Base-by-base conservation (phyloP, 2,113 vertebrate species). In the Corythaixoides concolor region DNA sequence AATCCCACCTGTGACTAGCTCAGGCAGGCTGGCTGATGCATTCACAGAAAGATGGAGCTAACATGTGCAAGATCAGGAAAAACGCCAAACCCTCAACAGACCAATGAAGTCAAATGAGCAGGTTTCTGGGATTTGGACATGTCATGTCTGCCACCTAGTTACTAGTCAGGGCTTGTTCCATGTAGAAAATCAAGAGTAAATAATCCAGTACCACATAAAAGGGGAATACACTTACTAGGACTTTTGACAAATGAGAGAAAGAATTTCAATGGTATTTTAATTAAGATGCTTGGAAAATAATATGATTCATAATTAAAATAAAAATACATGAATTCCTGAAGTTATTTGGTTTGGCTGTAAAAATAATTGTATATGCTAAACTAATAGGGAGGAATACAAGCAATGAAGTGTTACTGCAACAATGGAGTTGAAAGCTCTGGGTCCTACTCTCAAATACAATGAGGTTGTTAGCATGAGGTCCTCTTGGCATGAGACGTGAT, bases 181-280 rank as follows among this genome's bases (percentile, higher is more conserved):
- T 75, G 62, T 88, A 89, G 81, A 92, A 97, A 96, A 95, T 68
- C 37, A 92, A 95, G 83, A 97, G 87, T 87, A 96, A 95, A 97
- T 97, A 96, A 95, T 81, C 83, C 89, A 89, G 67, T 91, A 94
- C 95, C 94, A 91, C 96, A 95, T 93, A 82, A 95, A 97, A 95
- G 89, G 10, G 59, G 92, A 91, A 93, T 88, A 97, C 92, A 77
- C 86, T 63, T 94, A 47, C 81, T 62, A 41, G 67, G 67, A 84
- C 13, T 93, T 95, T 76, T 73, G 89, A 91, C 87, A 90, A 88
- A 92, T 76, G 74, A 96, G 58, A 32, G 67, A 94, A 95, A 85
- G 79, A 49, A 16, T 77, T 88, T 41, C 8, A 77, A 77, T 70
- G 45, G 64, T 58, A 85, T 92, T 96, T 96, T 92, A 90, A 94